A percentile compares a stretch with the other conserved stretches of the same genome.
phyloP scores from a whole-genome alignment of 2,888 invertebrate species.

The Hypselothyrea guttata region DNA sequence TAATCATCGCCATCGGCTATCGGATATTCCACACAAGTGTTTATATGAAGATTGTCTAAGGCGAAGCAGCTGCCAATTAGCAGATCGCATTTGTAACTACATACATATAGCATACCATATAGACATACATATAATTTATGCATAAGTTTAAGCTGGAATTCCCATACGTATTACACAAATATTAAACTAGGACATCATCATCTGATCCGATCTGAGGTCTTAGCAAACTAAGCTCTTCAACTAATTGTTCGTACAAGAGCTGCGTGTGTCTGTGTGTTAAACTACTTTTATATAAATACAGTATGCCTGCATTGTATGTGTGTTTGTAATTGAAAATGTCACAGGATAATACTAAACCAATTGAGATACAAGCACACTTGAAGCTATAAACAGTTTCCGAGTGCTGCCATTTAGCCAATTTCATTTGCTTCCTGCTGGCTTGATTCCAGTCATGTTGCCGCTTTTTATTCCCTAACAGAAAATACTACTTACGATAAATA shows the following conservation, averaged over 20 bases:
- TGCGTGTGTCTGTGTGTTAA: slow-evolving; percentile 25
- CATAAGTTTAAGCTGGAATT: slow-evolving; percentile 19
- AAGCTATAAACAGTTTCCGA: neutral
- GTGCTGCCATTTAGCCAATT: slow-evolving; percentile 32
- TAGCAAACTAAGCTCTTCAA: slow-evolving; percentile 16
- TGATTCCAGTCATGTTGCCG: neutral
- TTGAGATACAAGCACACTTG: neutral
- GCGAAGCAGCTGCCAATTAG: slow-evolving; percentile 10
- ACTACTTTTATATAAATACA: slow-evolving; percentile 31
- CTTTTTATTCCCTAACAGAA: slow-evolving; percentile 1
- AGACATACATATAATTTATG: slow-evolving; percentile 18
- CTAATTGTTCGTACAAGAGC: slow-evolving; percentile 1
- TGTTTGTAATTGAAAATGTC: slow-evolving; percentile 17
- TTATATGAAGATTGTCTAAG: slow-evolving; percentile 77
- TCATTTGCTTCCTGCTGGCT: slow-evolving; percentile 33
- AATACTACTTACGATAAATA: slow-evolving; percentile 7
- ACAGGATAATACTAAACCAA: slow-evolving; percentile 4
- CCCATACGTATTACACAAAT: slow-evolving; percentile 10
- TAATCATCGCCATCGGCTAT: slow-evolving; percentile 77
- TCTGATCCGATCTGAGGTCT: slow-evolving; percentile 27
- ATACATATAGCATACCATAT: slow-evolving; percentile 1
- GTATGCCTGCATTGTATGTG: slow-evolving; percentile 11
- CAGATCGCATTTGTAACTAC: slow-evolving; percentile 47
- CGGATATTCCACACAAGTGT: slow-evolving; percentile 78
- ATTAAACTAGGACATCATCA: slow-evolving; percentile 24